Evolutionary conservation across 2,113 vertebrate species (phyloP), one percentile per base, ranked within the genome.

Genomic region (Limanda limanda): DNA sequence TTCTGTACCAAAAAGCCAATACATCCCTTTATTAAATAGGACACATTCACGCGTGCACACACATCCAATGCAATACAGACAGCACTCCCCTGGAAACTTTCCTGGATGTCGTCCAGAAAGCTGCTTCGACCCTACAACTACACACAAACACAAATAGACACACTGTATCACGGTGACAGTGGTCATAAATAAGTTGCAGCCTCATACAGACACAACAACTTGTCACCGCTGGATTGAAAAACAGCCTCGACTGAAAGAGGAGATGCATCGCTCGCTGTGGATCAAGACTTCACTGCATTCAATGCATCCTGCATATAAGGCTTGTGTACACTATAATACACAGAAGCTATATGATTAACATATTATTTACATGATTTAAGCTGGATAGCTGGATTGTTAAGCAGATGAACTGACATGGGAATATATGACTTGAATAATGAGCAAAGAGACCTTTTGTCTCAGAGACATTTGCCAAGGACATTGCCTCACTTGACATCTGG

Each of bases 381-480:
- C 65, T 40, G 70, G 31, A n/a, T 9, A n/a, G 1, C 21, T 56
- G n/a, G 21, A 21, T 54, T 15, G n/a, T 21, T 68, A 47, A 61
- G 47, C 31, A 54, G 11, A 2, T 40, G 45, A 74, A 60, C 20
- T 42, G 81, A 68, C 57, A 64, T 17, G 47, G 52, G 76, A 61
- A 71, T 74, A 56, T 65, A 73, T 52, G 63, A 68, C 63, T 45
- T 72, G 25, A 37, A 35, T 65, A 63, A 59, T 15, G 40, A 55
- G 62, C 57, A 31, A 1, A 15, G 45, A 68, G 54, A 78, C 60
- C 45, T 68, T 83, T 78, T 85, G 76, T 81, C 74, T 85, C 42
- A 68, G 55, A 52, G 10, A n/a, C 20, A 3, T 25, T 37, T 27
- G 70, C 68, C 75, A 86, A 91, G 89, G 85, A 84, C 85, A 85